Percentiles rank a stretch among this genome's conserved stretches.
Evolutionary conservation across 30 jellyfish, hydroid and myxozoan species (phyloP).

Genomic region (Rhopilema esculentum): DNA sequence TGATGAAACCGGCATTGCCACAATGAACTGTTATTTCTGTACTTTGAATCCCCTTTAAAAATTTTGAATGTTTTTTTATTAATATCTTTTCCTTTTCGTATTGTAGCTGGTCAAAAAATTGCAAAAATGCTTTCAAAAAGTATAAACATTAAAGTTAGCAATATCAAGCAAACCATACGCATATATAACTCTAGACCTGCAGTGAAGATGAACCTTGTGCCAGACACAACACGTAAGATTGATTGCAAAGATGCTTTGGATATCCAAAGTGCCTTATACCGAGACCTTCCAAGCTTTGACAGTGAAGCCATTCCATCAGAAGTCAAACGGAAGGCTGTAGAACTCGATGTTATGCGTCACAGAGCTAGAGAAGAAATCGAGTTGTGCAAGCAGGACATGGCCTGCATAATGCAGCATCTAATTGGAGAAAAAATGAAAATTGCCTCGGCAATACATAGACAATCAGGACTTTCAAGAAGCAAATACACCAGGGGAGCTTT

Average conservation of each 20-base stretch:
- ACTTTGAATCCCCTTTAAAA: neutral
- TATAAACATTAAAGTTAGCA: conserved; percentile 21
- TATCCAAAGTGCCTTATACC: conserved; percentile 24
- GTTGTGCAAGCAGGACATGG: conserved; percentile 30
- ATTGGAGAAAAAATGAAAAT: conserved; percentile 9
- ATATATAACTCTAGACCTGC: conserved; percentile 23
- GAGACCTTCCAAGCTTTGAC: conserved; percentile 14
- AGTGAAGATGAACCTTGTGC: conserved; percentile 23
- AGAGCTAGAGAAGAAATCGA: conserved; percentile 43
- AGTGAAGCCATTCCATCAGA: conserved; percentile 29
- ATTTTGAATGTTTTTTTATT: neutral
- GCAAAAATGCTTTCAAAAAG: conserved; percentile 28
- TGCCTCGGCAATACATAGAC: neutral
- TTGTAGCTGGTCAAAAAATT: conserved; percentile 47
- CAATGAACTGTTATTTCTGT: neutral
- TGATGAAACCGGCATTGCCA: neutral
- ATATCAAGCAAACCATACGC: conserved; percentile 13
- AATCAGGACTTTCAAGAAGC: neutral
- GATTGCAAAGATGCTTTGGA: conserved; percentile 18
- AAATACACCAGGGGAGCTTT: neutral
- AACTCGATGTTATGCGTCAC: neutral
- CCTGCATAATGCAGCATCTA: conserved; percentile 12
- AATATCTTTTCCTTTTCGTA: neutral
- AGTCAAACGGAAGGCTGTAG: conserved; percentile 27
- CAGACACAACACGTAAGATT: conserved; percentile 12